A percentile compares a stretch with the other conserved stretches of the same genome.
phyloP scores from a whole-genome alignment of 2,113 vertebrate genomes.

The Rafetus swinhoei region DNA sequence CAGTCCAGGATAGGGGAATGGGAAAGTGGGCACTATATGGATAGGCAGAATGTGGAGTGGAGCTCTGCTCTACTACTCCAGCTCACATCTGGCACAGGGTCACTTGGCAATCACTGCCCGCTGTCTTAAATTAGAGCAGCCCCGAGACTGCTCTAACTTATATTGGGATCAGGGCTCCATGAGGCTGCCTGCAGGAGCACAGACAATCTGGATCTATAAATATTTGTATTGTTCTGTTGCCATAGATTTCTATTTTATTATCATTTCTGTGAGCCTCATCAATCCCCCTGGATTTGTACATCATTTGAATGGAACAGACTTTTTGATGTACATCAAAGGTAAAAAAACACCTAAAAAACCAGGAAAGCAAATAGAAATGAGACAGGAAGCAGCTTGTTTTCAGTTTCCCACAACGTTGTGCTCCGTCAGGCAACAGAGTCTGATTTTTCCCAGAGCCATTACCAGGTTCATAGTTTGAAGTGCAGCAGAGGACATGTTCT shows the following conservation, averaged over 20 bases:
- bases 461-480: not conserved
- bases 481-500: not conserved
- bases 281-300: not conserved
- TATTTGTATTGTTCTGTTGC: not conserved
- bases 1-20: not conserved
- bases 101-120: not conserved
- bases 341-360: not conserved
- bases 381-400: not conserved
- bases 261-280: not conserved
- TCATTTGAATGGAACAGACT: not conserved
- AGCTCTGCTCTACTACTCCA: too few species aligned
- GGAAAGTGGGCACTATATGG: not conserved
- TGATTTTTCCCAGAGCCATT: not conserved
- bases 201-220: accelerated
- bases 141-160: not conserved
- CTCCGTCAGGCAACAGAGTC: accelerated
- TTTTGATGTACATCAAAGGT: not conserved
- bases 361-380: not conserved
- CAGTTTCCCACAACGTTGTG: not conserved
- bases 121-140: not conserved
- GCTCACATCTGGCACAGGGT: not conserved
- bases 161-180: not conserved
- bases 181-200: not conserved
- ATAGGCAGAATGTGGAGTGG: not conserved
- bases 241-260: not conserved